phyloP scores from a whole-genome alignment of 2,113 vertebrate genomes.

The Leucopternis melanops region DNA sequence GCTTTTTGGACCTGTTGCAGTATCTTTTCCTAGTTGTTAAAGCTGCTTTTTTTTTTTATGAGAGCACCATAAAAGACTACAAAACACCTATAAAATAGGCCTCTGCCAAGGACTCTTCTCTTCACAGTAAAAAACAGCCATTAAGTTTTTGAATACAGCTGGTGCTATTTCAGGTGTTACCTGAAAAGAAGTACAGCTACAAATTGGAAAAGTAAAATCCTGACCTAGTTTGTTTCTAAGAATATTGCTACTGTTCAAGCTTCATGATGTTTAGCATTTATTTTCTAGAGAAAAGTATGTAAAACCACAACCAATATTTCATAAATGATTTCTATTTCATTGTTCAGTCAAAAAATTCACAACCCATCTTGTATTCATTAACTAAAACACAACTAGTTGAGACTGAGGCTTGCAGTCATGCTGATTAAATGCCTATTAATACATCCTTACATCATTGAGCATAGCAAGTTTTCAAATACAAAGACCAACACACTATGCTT shows the following conservation, averaged over 20 bases:
- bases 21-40: neutral
- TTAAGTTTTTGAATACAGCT: conserved; percentile 2
- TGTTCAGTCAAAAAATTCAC: neutral
- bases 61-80: neutral
- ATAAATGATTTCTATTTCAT: neutral
- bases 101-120: neutral
- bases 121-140: neutral
- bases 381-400: neutral
- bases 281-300: neutral
- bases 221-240: neutral
- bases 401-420: neutral
- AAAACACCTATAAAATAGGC: conserved; percentile 7
- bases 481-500: neutral
- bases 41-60: neutral
- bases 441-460: neutral
- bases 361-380: neutral
- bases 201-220: neutral
- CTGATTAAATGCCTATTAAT: neutral
- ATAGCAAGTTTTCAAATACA: neutral
- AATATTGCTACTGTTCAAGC: neutral
- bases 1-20: neutral
- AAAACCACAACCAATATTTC: neutral
- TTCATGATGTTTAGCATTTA: neutral
- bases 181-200: neutral
- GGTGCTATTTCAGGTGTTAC: neutral